Conservation (phyloP, 2,797 vertebrate genomes). For the Lepilemur ruficaudatus region DNA sequence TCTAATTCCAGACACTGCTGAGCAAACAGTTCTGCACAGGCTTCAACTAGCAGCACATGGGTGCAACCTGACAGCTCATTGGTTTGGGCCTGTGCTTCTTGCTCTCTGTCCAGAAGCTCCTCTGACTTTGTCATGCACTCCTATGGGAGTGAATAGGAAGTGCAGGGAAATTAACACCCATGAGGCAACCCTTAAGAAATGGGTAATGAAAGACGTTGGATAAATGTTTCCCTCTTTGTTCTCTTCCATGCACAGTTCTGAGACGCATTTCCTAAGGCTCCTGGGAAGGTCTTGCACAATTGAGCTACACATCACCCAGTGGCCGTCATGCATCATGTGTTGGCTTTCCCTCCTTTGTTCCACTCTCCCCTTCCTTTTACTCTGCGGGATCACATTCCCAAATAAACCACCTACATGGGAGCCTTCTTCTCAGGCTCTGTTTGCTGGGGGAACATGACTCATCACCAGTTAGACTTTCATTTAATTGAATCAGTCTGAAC, state of each 20-base stretch:
- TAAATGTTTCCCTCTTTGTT: not conserved
- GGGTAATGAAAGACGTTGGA: not conserved
- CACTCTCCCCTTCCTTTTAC: not conserved
- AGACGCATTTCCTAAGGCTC: not conserved
- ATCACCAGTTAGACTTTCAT: not conserved
- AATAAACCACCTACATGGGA: not conserved
- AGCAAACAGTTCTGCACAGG: not conserved
- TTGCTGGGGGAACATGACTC: not conserved
- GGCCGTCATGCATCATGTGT: not conserved
- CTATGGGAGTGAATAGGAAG: not conserved
- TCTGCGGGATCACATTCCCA: not conserved
- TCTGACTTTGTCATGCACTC: not conserved
- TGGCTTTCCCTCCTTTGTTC: not conserved
- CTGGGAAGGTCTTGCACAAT: not conserved
- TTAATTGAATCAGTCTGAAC: not conserved
- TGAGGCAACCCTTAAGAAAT: not conserved
- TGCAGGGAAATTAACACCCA: not conserved
- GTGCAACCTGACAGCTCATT: not conserved
- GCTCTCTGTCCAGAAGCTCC: not conserved
- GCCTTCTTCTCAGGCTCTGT: not conserved
- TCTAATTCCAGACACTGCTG: not conserved
- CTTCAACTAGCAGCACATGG: not conserved
- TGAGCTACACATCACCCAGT: not conserved
- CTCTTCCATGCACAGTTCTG: not conserved
- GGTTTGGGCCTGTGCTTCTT: not conserved